Percentiles rank a stretch among this genome's conserved stretches.
These are phyloP conservation scores for Phoeniculus purpureus DNA, from an alignment of 2,797 vertebrate genomes.

Conservation along the genomic window DNA sequence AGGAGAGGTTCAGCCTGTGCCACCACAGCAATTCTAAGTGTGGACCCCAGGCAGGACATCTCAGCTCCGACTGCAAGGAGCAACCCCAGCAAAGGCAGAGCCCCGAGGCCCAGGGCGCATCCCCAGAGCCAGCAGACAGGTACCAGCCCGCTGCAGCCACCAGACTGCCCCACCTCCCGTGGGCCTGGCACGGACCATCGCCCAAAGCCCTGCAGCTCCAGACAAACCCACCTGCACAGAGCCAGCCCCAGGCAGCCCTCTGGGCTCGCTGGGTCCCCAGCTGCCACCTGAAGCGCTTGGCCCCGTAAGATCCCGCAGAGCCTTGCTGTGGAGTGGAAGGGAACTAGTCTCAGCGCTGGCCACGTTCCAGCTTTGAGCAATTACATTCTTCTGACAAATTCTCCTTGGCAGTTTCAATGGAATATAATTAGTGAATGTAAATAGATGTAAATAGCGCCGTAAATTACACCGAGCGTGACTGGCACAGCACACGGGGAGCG, in stretches of 20 bases:
- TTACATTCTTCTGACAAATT: slow-evolving; percentile 72
- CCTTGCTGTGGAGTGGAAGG: slow-evolving; percentile 30
- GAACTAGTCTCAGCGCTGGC: slow-evolving; percentile 57
- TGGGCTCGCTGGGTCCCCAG: neutral
- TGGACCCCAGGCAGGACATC: neutral
- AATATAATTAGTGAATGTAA: slow-evolving; percentile 72
- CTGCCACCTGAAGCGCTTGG: neutral
- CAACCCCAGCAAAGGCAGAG: neutral
- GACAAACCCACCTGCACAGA: neutral
- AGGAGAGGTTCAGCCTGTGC: neutral
- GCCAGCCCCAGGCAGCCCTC: neutral
- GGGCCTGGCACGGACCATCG: neutral
- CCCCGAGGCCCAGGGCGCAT: neutral
- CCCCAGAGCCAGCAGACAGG: neutral
- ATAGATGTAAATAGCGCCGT: slow-evolving; percentile 65
- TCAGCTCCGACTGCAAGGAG: neutral
- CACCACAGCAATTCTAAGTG: accelerated
- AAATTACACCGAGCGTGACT: slow-evolving; percentile 36
- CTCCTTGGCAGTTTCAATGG: slow-evolving; percentile 59
- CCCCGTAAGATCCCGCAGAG: neutral
- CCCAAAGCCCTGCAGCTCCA: neutral
- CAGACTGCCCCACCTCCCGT: neutral
- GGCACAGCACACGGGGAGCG: neutral
- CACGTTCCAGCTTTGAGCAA: slow-evolving; percentile 59
- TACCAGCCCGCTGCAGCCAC: neutral